phyloP scores from a whole-genome alignment of 2,888 invertebrate species.

The Epiblema foenella region DNA sequence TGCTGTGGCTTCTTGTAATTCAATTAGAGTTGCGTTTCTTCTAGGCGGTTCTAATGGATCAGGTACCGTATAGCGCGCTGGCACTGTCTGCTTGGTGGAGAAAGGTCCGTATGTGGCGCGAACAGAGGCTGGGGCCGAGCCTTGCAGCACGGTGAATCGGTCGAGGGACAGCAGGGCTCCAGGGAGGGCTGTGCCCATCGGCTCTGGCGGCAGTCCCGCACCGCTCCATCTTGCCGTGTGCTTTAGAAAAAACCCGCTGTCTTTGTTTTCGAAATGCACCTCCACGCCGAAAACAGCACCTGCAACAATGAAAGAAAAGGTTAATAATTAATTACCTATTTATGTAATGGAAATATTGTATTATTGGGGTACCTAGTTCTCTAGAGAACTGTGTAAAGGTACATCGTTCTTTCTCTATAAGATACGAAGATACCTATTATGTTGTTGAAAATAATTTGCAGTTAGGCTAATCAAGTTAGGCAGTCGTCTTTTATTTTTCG shows the following conservation, averaged over 20 bases:
- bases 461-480: slow-evolving; percentile 50
- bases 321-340: slow-evolving; percentile 43
- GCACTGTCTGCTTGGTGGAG: slow-evolving; percentile 97
- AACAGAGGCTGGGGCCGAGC: slow-evolving; percentile 95
- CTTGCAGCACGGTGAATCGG: slow-evolving; percentile 96
- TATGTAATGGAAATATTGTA: no score
- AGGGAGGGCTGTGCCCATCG: slow-evolving; percentile 79
- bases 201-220: slow-evolving; percentile 77
- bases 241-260: slow-evolving; percentile 95
- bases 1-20: slow-evolving; percentile 87
- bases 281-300: slow-evolving; percentile 90
- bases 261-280: slow-evolving; percentile 96
- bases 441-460: slow-evolving; percentile 49
- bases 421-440: no score
- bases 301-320: slow-evolving; percentile 77
- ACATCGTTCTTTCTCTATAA: no score
- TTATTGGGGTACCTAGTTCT: no score
- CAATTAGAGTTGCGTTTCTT: slow-evolving; percentile 84
- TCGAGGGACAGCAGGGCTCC: slow-evolving; percentile 92
- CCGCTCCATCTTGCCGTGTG: slow-evolving; percentile 91
- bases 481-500: slow-evolving; percentile 50
- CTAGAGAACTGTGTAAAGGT: no score
- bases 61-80: slow-evolving; percentile 94
- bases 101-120: slow-evolving; percentile 97
- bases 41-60: slow-evolving; percentile 89